Percentiles rank a stretch among this genome's conserved stretches.
Conservation (phyloP, 2,113 vertebrate genomes). For the Tachycineta bicolor region DNA sequence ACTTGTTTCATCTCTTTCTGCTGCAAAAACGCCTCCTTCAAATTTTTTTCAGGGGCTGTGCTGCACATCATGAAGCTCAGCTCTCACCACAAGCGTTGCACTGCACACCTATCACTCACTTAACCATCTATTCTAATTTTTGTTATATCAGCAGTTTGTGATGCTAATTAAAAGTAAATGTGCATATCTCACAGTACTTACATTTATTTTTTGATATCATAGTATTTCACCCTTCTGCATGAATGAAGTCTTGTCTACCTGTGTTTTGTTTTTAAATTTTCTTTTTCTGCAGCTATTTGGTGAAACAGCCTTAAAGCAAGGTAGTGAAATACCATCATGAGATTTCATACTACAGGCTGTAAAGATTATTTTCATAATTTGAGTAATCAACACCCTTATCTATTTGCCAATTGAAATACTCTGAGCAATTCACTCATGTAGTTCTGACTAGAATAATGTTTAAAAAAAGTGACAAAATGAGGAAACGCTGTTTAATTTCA, state of each 20-base stretch:
- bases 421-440: not conserved
- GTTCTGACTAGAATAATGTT: not conserved
- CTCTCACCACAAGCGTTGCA: not conserved
- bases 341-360: not conserved
- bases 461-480: not conserved
- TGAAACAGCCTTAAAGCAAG: not conserved
- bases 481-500: not conserved
- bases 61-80: not conserved
- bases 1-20: not conserved
- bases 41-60: not conserved
- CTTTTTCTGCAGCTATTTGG: not conserved
- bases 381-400: not conserved
- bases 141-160: not conserved
- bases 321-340: not conserved
- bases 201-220: not conserved
- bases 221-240: not conserved
- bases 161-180: conserved; percentile 19
- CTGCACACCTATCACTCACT: not conserved
- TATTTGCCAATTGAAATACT: not conserved
- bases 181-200: not conserved
- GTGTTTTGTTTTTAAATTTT: not conserved
- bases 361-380: not conserved
- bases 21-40: not conserved
- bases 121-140: not conserved
- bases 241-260: not conserved